Percentiles rank a stretch among this genome's conserved stretches.
Evolutionary conservation across 2,888 invertebrate species (phyloP).

Genomic region (Drosophila dives): DNA sequence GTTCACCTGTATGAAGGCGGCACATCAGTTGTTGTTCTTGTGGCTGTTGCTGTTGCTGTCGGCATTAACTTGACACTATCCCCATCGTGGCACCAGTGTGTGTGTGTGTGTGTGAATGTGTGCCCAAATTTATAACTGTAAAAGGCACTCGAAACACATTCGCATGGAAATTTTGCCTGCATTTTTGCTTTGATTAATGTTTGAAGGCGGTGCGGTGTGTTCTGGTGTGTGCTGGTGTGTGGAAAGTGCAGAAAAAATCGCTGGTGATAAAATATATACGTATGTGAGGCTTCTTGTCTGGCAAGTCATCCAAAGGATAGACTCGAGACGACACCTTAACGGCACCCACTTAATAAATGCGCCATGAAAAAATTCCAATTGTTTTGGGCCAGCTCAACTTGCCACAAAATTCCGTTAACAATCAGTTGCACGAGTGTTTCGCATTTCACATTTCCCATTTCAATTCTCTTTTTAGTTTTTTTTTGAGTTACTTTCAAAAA

Average conservation of each 20-base stretch:
- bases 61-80: conserved; percentile 80
- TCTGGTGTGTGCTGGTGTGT: too few relatives aligned
- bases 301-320: conserved; percentile 11
- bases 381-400: conserved; percentile 23
- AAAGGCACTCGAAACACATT: conserved; percentile 80
- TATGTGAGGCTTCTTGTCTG: conserved; percentile 50
- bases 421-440: not conserved
- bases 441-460: conserved; percentile 3
- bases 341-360: conserved; percentile 61
- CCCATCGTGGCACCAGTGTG: conserved; percentile 52
- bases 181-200: conserved; percentile 78
- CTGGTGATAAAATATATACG: conserved; percentile 63
- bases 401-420: conserved; percentile 12
- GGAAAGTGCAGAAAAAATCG: conserved; percentile 68
- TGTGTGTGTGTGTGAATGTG: conserved; percentile 40
- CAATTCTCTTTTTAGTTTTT: not conserved
- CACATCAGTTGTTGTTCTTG: conserved; percentile 9
- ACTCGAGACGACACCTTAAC: conserved; percentile 28
- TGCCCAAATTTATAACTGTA: conserved; percentile 75
- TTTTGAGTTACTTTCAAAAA: not conserved
- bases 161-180: conserved; percentile 73
- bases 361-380: conserved; percentile 35
- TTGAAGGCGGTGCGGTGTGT: not conserved
- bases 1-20: conserved; percentile 14
- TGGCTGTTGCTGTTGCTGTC: conserved; percentile 55